A percentile compares a stretch with the other conserved stretches of the same genome.
Evolutionary conservation across 1,140 invertebrate species (phyloP).

Genomic region (Lepidostoma basale): DNA sequence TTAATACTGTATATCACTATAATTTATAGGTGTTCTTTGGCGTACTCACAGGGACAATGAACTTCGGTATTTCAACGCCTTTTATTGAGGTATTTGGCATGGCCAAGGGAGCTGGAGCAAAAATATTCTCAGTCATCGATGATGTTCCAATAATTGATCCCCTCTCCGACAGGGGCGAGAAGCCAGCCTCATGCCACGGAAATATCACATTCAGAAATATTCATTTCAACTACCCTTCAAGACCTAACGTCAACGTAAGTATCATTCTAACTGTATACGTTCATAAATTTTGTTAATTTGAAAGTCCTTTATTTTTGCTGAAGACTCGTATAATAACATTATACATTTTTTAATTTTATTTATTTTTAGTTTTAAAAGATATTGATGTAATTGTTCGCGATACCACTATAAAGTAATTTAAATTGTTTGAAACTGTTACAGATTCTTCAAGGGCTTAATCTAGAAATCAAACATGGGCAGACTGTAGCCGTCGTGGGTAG

Average conservation of each 20-base stretch:
- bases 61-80: constrained; percentile 86
- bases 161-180: constrained; percentile 69
- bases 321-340: neutral
- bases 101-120: constrained; percentile 81
- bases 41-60: constrained; percentile 84
- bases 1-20: neutral
- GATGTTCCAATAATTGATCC: constrained; percentile 82
- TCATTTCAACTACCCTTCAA: constrained; percentile 83
- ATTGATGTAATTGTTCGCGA: too few species aligned
- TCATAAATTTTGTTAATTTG: too few species aligned
- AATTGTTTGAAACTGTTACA: constrained; percentile 46
- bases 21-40: constrained; percentile 74
- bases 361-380: too few species aligned
- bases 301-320: too few species aligned
- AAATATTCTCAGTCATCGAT: constrained; percentile 85
- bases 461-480: constrained; percentile 82
- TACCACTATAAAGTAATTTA: neutral
- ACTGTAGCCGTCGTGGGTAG: constrained; percentile 88
- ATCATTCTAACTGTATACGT: too few species aligned
- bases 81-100: constrained; percentile 78
- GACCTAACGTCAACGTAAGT: constrained; percentile 68
- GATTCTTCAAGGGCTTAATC: constrained; percentile 74
- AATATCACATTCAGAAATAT: constrained; percentile 82
- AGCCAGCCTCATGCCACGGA: constrained; percentile 68
- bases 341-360: neutral